A percentile compares a stretch with the other conserved stretches of the same genome.
These are phyloP conservation scores for Drosophila biarmipes DNA, from an alignment of 1,140 invertebrate genomes.

Conservation along the genomic window DNA sequence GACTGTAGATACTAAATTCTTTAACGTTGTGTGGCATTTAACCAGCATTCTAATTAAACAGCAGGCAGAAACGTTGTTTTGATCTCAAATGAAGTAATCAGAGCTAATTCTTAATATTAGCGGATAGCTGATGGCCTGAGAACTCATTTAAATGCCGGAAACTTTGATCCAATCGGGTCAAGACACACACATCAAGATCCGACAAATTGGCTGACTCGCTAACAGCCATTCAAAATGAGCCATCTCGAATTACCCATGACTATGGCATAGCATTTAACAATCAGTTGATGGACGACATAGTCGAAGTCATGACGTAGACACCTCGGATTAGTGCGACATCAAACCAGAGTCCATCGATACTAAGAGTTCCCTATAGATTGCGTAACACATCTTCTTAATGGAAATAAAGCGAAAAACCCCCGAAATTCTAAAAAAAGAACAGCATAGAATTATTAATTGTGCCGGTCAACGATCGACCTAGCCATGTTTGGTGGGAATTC, in stretches of 20 bases:
- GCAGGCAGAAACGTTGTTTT: constrained; percentile 19
- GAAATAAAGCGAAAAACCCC: constrained; percentile 35
- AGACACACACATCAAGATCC: constrained; percentile 23
- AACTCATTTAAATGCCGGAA: constrained; percentile 70
- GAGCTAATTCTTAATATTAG: constrained; percentile 51
- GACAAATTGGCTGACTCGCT: constrained; percentile 38
- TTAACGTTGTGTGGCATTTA: constrained; percentile 70
- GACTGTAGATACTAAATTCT: constrained; percentile 48
- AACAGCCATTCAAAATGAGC: constrained; percentile 40
- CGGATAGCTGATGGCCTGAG: constrained; percentile 15
- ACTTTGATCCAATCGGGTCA: constrained; percentile 57
- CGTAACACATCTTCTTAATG: constrained; percentile 23
- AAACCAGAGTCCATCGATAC: constrained; percentile 32
- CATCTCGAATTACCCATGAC: constrained; percentile 52
- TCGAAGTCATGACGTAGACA: constrained; percentile 25
- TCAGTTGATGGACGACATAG: constrained; percentile 24
- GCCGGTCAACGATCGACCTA: constrained; percentile 49
- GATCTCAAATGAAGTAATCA: constrained; percentile 70
- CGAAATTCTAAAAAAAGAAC: constrained; percentile 33
- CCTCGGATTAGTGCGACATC: neutral
- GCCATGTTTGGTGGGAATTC: constrained; percentile 21
- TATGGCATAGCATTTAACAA: constrained; percentile 32
- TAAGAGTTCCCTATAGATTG: constrained; percentile 26
- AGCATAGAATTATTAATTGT: constrained; percentile 28
- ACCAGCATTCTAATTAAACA: constrained; percentile 57